These are phyloP conservation scores for Catocala fraxini DNA, from an alignment of 2,888 invertebrate species.

Conservation along the genomic window DNA sequence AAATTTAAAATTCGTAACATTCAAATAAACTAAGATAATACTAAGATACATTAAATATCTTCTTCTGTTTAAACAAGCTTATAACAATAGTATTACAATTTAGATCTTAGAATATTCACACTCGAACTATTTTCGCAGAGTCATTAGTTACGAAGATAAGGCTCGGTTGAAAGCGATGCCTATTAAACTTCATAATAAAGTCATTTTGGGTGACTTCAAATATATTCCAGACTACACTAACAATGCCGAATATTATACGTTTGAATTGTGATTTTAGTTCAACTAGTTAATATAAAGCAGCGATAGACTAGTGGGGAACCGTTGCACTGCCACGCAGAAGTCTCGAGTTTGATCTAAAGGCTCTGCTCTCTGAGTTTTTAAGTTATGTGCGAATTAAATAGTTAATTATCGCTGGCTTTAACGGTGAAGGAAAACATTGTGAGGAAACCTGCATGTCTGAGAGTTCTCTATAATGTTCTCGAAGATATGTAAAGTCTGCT, in stretches of 20 bases:
- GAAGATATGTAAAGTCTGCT: too few relatives aligned
- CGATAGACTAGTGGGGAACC: too few relatives aligned
- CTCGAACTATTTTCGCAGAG: conserved; percentile 9
- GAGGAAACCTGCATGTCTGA: too few relatives aligned
- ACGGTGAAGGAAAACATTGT: too few relatives aligned
- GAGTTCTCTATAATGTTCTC: too few relatives aligned
- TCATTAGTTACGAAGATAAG: conserved; percentile 15
- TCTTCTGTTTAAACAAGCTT: not conserved
- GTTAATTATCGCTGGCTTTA: too few relatives aligned
- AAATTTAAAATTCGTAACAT: too few relatives aligned
- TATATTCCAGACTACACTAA: conserved; percentile 5
- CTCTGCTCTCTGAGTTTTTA: too few relatives aligned
- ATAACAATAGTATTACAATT: not conserved
- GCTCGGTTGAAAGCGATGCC: conserved; percentile 18
- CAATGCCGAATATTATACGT: not conserved
- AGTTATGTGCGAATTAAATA: too few relatives aligned
- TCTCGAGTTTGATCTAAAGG: too few relatives aligned
- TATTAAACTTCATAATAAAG: conserved; percentile 16
- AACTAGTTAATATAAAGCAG: not conserved
- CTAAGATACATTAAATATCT: too few relatives aligned
- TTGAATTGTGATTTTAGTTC: not conserved
- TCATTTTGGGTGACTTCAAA: conserved; percentile 6
- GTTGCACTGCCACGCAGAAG: too few relatives aligned
- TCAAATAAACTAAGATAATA: not conserved
- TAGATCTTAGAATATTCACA: conserved; percentile 3